A percentile compares a stretch with the other conserved stretches of the same genome.
Evolutionary conservation across 2,888 invertebrate species (phyloP).

Genomic region (Ametastegia equiseti): DNA sequence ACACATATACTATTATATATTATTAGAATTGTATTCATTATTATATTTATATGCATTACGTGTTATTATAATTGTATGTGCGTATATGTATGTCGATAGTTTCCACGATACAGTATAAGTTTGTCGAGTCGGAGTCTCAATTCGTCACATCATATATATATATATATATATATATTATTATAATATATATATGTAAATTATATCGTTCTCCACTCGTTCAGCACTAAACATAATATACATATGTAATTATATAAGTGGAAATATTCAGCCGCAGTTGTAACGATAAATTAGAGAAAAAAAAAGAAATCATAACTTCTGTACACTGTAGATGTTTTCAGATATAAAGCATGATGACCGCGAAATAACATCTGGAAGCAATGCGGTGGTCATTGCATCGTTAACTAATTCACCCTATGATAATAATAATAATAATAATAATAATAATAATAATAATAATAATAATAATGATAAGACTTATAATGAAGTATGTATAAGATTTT

Average conservation of each 20-base stretch:
- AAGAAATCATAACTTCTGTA: neutral
- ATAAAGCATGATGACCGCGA: neutral
- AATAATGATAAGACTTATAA: neutral
- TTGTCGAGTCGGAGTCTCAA: constrained; percentile 39
- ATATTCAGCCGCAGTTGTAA: too few species aligned
- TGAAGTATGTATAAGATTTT: too few species aligned
- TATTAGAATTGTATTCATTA: constrained; percentile 13
- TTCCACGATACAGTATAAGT: constrained; percentile 30
- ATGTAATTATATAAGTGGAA: too few species aligned
- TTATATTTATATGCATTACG: constrained; percentile 46
- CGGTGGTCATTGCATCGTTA: neutral
- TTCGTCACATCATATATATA: too few species aligned
- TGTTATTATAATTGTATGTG: constrained; percentile 32
- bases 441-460: neutral
- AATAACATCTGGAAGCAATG: neutral
- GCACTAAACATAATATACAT: too few species aligned
- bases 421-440: neutral
- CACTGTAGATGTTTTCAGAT: neutral
- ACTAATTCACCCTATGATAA: neutral
- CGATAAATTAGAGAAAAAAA: too few species aligned
- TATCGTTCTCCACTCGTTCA: too few species aligned
- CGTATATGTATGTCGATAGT: constrained; percentile 10
- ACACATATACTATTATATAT: neutral
- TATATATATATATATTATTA: too few species aligned
- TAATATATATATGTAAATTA: too few species aligned